Evolutionary conservation across 2,797 vertebrate species (phyloP).

Genomic region (Myotis vivesi): DNA sequence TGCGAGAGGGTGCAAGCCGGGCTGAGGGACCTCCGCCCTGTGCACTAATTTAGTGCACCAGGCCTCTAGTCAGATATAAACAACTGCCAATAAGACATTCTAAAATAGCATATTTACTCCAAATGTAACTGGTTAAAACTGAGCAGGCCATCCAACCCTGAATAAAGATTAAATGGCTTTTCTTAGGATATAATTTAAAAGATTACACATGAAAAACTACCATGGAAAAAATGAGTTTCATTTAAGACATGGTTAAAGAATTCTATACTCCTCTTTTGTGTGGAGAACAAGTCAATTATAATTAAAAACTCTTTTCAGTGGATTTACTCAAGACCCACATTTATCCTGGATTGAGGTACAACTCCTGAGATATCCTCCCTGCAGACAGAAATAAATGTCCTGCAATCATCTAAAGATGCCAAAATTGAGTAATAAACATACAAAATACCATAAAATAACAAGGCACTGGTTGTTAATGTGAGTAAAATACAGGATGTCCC

Average conservation of each 20-base stretch:
- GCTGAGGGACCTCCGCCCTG: too few relatives aligned
- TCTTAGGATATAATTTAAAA: not conserved
- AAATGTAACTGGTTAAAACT: not conserved
- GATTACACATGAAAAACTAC: not conserved
- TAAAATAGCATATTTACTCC: not conserved
- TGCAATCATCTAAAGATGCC: not conserved
- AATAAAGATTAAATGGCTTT: not conserved
- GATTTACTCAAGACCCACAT: not conserved
- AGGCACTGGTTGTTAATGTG: not conserved
- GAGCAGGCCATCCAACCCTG: not conserved
- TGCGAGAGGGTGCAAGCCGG: too few relatives aligned
- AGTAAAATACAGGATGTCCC: not conserved
- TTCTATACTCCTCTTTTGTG: not conserved
- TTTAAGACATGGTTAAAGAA: not conserved
- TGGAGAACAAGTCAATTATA: not conserved
- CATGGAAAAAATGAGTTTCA: not conserved
- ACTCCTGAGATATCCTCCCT: not conserved
- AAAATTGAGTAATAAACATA: not conserved
- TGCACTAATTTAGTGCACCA: too few relatives aligned
- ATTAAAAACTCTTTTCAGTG: not conserved
- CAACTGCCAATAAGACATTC: not conserved
- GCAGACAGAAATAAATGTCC: not conserved
- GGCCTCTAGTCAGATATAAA: not conserved
- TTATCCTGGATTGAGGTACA: not conserved
- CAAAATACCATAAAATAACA: not conserved